Base-by-base conservation (phyloP, 1,140 invertebrate genomes). In the Zaprionus tsacasi region DNA sequence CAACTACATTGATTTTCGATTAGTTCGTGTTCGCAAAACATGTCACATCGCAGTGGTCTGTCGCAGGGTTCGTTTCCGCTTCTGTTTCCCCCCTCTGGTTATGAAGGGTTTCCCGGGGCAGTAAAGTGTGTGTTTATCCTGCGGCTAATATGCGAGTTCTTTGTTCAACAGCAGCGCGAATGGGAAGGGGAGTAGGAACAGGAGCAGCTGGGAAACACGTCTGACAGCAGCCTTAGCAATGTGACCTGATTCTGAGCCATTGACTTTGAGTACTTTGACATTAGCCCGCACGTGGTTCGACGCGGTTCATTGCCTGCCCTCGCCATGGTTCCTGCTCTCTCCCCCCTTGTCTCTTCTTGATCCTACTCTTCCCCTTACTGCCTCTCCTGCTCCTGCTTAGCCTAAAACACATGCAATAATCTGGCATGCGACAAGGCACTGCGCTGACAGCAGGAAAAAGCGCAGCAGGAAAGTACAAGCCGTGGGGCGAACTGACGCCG, bases 1-100 rank as follows among this genome's bases (percentile, higher is more conserved):
- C 45, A 55, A 75, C 78, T 75, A 80, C 86, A 83, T 85, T 85
- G 81, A 85, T 89, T 89, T 89, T 90, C 81, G 86, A 88, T 85
- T 85, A 81, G 77, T 50, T 17, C 70, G 65, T 43, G 52, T 60
- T 60, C 35, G 43, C 57, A 43, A 59, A 75, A 70, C 57, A 72
- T 66, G 66, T 54, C 67, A 70, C 66, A 50, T 50, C 15, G 25
- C 58, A 56, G 58, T 57, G 21, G 71, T 63, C 54, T 64, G 59
- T 52, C 38, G 33, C 48, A n/a, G 8, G 36, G 15, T 58, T 55
- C 50, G 48, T 76, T 78, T 71, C 40, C 61, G 54, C 25, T 30
- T 10, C 17, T 8, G 36, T 3, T 52, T 30, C 38, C 11, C 21
- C n/a, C 6, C 11, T 13, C 38, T 15, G 3, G 33, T 21, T 13